Conservation (phyloP, 2,797 vertebrate species). For the Peromyscus aztecus region DNA sequence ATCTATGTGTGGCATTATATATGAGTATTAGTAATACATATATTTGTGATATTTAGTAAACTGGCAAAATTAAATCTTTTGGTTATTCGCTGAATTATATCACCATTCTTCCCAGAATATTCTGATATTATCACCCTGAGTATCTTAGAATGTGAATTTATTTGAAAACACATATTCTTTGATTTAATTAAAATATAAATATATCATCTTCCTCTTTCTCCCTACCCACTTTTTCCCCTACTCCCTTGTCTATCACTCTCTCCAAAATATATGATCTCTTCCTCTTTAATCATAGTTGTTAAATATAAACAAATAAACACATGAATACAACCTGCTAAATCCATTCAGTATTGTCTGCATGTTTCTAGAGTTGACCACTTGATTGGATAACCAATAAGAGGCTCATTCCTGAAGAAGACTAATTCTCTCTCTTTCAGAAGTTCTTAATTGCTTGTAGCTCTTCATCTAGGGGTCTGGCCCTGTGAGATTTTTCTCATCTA, state of each 20-base stretch:
- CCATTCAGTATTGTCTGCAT: neutral
- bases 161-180: neutral
- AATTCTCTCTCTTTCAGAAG: neutral
- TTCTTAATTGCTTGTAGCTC: neutral
- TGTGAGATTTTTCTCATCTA: neutral
- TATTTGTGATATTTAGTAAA: neutral
- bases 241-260: too few species aligned
- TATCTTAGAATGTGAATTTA: neutral
- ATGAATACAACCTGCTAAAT: neutral
- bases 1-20: neutral
- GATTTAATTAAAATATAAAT: neutral
- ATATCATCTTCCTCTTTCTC: neutral
- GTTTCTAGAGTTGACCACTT: neutral
- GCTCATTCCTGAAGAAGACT: neutral
- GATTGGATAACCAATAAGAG: neutral
- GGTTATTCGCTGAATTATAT: neutral
- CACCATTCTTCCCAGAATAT: neutral
- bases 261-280: neutral
- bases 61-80: neutral
- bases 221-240: neutral
- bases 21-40: neutral
- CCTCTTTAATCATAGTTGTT: neutral
- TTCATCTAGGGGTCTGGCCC: neutral
- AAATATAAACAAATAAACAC: neutral
- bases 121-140: neutral